These are phyloP conservation scores for Mormyrus iriodes DNA, from an alignment of 2,113 vertebrate genomes.

Conservation along the genomic window DNA sequence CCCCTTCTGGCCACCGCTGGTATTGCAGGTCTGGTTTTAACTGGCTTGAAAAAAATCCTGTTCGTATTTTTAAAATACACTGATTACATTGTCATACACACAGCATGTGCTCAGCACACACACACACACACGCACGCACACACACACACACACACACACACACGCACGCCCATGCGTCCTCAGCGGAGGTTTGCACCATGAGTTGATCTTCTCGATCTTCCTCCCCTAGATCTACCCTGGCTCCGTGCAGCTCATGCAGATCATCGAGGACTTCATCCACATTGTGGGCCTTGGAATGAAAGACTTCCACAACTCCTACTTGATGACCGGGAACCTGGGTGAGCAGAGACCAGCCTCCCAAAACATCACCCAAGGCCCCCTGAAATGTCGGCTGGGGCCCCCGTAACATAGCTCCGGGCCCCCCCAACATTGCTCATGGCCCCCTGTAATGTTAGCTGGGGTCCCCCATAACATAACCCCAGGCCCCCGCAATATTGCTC, in stretches of 20 bases:
- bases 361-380: neutral
- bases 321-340: conserved; percentile 99
- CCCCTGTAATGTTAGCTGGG: conserved; percentile 12
- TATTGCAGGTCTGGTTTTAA: neutral
- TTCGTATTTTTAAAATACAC: neutral
- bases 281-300: conserved; percentile 98
- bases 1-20: neutral
- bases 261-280: conserved; percentile 99
- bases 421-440: conserved; percentile 31
- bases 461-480: too few relatives aligned
- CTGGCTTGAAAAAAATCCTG: neutral
- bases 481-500: too few relatives aligned
- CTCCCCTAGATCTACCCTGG: conserved; percentile 86
- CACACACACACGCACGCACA: too few relatives aligned
- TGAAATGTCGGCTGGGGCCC: conserved; percentile 22
- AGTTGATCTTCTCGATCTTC: neutral
- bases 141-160: neutral
- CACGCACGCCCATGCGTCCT: neutral
- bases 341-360: conserved; percentile 58
- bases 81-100: neutral
- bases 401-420: neutral
- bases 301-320: conserved; percentile 98
- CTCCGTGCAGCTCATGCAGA: conserved; percentile 97
- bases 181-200: neutral
- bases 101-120: neutral